These are phyloP conservation scores for Odontothrips loti DNA, from an alignment of 2,888 invertebrate genomes.

Conservation along the genomic window DNA sequence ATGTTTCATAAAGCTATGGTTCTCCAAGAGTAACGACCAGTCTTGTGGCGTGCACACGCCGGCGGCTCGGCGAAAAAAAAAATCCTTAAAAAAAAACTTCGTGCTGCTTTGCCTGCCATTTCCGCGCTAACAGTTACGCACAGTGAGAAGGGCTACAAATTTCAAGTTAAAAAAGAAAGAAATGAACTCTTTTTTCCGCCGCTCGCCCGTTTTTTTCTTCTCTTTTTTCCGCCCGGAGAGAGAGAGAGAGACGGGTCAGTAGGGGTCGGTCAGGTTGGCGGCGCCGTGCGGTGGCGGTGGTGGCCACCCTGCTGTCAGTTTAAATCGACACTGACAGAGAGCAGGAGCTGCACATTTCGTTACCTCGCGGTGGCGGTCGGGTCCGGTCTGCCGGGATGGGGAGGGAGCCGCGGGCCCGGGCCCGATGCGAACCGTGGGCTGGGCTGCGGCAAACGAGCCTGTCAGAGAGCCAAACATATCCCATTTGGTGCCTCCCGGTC, in stretches of 20 bases:
- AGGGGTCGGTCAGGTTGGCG: neutral
- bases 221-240: neutral
- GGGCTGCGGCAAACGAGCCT: neutral
- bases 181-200: neutral
- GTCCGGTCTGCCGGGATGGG: too few relatives aligned
- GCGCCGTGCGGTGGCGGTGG: neutral
- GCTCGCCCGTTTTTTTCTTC: neutral
- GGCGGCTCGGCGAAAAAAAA: too few relatives aligned
- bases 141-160: too few relatives aligned
- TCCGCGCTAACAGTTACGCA: too few relatives aligned
- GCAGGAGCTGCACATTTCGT: neutral
- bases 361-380: neutral
- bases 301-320: neutral
- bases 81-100: too few relatives aligned
- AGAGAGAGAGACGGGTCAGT: neutral
- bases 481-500: neutral
- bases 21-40: neutral
- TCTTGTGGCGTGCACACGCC: too few relatives aligned
- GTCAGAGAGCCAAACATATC: neutral
- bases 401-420: too few relatives aligned
- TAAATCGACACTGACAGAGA: conserved; percentile 6
- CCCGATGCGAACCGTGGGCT: too few relatives aligned
- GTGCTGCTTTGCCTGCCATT: too few relatives aligned
- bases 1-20: neutral
- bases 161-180: too few relatives aligned